phyloP scores from a whole-genome alignment of 2,797 vertebrate species.

The Spondyliosoma cantharus region DNA sequence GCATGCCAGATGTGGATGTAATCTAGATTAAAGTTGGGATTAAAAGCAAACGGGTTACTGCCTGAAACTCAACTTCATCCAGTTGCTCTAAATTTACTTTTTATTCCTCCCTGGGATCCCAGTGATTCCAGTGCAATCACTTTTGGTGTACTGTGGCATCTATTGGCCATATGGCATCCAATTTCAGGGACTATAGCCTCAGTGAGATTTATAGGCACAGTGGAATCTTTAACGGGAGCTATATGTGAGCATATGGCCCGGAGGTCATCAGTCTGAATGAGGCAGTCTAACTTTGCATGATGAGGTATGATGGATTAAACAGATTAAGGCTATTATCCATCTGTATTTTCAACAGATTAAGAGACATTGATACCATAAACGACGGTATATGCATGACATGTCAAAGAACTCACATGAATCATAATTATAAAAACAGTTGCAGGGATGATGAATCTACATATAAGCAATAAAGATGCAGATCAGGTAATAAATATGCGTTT shows the following conservation, averaged over 20 bases:
- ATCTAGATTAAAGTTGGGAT: slow-evolving; percentile 79
- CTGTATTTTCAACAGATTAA: slow-evolving; percentile 19
- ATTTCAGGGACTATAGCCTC: slow-evolving; percentile 18
- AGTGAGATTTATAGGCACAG: slow-evolving; percentile 30
- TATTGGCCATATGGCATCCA: slow-evolving; percentile 44
- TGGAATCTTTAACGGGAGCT: slow-evolving; percentile 14
- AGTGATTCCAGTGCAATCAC: slow-evolving; percentile 28
- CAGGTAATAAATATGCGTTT: slow-evolving; percentile 13
- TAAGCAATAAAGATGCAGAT: slow-evolving; percentile 33
- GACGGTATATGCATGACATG: not conserved
- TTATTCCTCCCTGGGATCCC: not conserved
- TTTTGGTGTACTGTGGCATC: not conserved
- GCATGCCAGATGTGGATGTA: slow-evolving; percentile 76
- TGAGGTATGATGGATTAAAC: slow-evolving; percentile 53
- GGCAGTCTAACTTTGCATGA: slow-evolving; percentile 28
- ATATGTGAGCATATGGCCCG: slow-evolving; percentile 41
- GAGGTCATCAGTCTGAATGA: slow-evolving; percentile 23
- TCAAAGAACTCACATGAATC: slow-evolving; percentile 5
- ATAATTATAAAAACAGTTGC: slow-evolving; percentile 19
- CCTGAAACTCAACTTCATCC: slow-evolving; percentile 50
- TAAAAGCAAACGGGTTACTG: slow-evolving; percentile 54
- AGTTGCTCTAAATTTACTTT: slow-evolving; percentile 44
- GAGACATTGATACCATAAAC: slow-evolving; percentile 20
- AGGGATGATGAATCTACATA: not conserved
- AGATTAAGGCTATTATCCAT: slow-evolving; percentile 41